These are phyloP conservation scores for Temnothorax rugatulus DNA, from an alignment of 2,888 invertebrate genomes.

Conservation along the genomic window DNA sequence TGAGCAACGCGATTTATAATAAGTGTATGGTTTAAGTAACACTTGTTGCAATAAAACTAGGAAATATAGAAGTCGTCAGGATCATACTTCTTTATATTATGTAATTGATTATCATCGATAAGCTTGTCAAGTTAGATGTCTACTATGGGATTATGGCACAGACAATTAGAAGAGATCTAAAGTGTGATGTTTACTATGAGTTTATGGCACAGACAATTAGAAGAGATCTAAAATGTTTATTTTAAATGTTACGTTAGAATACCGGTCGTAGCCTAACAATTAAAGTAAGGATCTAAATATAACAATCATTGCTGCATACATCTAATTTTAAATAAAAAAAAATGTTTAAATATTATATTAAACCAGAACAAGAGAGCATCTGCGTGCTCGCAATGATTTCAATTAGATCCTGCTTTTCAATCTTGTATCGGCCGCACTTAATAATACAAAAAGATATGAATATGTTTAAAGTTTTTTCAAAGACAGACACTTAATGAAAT, in stretches of 20 bases:
- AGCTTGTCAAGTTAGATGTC: not conserved
- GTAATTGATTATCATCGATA: not conserved
- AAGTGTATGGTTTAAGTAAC: conserved; percentile 3
- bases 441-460: not conserved
- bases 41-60: conserved; percentile 28
- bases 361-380: not conserved
- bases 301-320: not conserved
- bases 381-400: not conserved
- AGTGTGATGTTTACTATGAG: not conserved
- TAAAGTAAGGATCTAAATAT: not conserved
- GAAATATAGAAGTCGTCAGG: not conserved
- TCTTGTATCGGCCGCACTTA: not conserved
- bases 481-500: not conserved
- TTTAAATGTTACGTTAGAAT: not conserved
- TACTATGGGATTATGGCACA: not conserved
- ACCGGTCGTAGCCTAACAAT: not conserved
- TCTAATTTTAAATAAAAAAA: not conserved
- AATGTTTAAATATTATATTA: not conserved
- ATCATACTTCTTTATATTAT: conserved; percentile 5
- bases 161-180: not conserved
- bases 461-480: too few species aligned
- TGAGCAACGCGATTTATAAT: not conserved
- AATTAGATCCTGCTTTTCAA: not conserved
- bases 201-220: not conserved
- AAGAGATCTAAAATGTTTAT: not conserved